phyloP scores from a whole-genome alignment of 2,113 vertebrate species.

The Psilopsiagon aurifrons region DNA sequence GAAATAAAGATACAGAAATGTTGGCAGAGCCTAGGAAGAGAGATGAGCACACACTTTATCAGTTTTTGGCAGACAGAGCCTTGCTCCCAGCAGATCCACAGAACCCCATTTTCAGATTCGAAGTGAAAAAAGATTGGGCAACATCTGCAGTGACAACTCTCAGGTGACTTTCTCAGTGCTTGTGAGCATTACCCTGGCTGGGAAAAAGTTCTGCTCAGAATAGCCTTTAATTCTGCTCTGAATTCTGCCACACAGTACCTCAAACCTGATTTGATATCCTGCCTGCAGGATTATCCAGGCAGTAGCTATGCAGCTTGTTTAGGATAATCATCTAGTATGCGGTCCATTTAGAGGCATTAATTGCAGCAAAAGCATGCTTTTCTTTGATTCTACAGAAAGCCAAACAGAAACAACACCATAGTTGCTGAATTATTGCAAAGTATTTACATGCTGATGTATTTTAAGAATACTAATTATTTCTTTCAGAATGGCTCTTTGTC shows the following conservation, averaged over 20 bases:
- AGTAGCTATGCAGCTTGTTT: not conserved
- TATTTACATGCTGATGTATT: slow-evolving; percentile 29
- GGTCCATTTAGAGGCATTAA: slow-evolving; percentile 12
- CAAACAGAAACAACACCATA: slow-evolving; percentile 5
- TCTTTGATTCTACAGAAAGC: not conserved
- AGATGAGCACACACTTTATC: not conserved
- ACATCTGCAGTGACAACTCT: not conserved
- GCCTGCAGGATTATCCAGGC: slow-evolving; percentile 17
- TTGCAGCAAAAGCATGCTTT: not conserved
- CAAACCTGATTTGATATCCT: not conserved
- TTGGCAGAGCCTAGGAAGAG: not conserved
- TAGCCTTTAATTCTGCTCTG: not conserved
- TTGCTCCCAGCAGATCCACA: not conserved
- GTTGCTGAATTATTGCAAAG: not conserved
- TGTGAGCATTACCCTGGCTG: not conserved
- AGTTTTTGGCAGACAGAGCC: not conserved
- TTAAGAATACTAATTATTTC: slow-evolving; percentile 50
- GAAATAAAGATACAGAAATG: not conserved
- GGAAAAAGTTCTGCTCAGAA: not conserved
- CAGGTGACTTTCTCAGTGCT: not conserved
- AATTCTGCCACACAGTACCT: not conserved
- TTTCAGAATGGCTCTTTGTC: slow-evolving; percentile 43
- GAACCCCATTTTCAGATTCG: not conserved
- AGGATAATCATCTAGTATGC: not conserved
- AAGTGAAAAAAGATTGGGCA: not conserved